Percentiles rank a stretch among this genome's conserved stretches.
Conservation (phyloP, 2,888 invertebrate genomes). For the Melanargia galathea region DNA sequence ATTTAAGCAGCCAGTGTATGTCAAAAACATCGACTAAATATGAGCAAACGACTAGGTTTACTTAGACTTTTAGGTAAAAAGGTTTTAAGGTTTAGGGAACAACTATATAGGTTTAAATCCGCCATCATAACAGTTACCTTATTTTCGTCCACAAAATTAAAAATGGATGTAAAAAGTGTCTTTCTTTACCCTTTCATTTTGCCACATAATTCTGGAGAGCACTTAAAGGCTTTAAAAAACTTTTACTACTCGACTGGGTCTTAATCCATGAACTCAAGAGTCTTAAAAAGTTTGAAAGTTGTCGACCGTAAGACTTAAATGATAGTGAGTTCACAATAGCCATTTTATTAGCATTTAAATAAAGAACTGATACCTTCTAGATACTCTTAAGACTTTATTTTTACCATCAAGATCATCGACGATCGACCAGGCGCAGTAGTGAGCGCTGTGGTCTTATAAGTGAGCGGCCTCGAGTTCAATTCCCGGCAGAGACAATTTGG, state of each 20-base stretch:
- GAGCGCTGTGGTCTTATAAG: too few species aligned
- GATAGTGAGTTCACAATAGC: background rate
- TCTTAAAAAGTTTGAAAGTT: slow-evolving; percentile 18
- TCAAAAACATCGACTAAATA: too few species aligned
- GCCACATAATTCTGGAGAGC: slow-evolving; percentile 5
- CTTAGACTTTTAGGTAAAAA: too few species aligned
- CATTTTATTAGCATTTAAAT: background rate
- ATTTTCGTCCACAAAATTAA: slow-evolving; percentile 6
- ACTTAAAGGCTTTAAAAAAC: slow-evolving; percentile 22
- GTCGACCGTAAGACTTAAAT: slow-evolving; percentile 6
- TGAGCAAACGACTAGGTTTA: too few species aligned
- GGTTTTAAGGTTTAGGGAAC: too few species aligned
- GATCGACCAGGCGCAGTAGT: too few species aligned
- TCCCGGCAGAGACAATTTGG: too few species aligned
- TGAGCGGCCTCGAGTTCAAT: too few species aligned
- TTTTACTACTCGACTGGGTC: slow-evolving; percentile 10
- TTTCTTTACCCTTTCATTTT: background rate
- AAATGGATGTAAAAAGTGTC: background rate
- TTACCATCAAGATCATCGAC: too few species aligned
- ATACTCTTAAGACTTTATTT: background rate
- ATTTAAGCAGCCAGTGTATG: too few species aligned
- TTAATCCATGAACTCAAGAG: slow-evolving; percentile 20
- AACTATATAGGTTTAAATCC: too few species aligned
- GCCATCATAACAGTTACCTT: background rate
- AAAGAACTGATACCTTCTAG: background rate